These are phyloP conservation scores for Ochotona princeps DNA, from an alignment of 2,113 vertebrate species.

Conservation along the genomic window DNA sequence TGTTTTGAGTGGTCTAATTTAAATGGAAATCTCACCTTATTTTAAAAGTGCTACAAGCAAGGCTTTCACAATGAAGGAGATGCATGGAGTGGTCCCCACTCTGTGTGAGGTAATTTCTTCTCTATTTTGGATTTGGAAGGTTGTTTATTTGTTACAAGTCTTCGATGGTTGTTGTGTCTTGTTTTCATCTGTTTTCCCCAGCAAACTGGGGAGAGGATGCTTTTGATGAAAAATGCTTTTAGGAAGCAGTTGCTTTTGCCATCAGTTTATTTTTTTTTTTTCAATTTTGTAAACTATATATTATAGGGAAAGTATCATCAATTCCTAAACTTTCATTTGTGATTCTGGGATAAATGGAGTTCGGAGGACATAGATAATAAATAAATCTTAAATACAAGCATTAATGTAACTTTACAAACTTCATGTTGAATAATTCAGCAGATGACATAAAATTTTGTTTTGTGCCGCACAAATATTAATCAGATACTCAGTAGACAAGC, in stretches of 20 bases:
- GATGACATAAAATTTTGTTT: constrained; percentile 52
- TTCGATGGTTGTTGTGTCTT: constrained; percentile 74
- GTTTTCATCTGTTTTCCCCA: constrained; percentile 73
- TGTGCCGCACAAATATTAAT: constrained; percentile 1
- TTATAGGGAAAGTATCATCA: background rate
- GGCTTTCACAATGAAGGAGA: constrained; percentile 78
- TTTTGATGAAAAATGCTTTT: constrained; percentile 72
- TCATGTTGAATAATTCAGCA: background rate
- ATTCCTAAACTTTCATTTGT: constrained; percentile 13
- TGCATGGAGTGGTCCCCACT: constrained; percentile 68
- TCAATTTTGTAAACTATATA: background rate
- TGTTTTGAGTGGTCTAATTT: constrained; percentile 86
- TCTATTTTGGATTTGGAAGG: constrained; percentile 51
- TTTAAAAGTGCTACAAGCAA: constrained; percentile 84
- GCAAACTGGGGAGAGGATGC: constrained; percentile 71
- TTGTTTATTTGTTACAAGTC: constrained; percentile 66
- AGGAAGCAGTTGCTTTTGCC: constrained; percentile 59
- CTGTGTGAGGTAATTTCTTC: constrained; percentile 69
- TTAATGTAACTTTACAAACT: constrained; percentile 29
- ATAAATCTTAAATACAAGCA: constrained; percentile 4
- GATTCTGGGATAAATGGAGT: background rate
- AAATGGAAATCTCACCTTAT: constrained; percentile 86
- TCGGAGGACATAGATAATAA: background rate
- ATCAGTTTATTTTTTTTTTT: no score
- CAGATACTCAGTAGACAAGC: constrained; percentile 3